Conservation (phyloP, 2,888 invertebrate species). For the Gerris lacustris region DNA sequence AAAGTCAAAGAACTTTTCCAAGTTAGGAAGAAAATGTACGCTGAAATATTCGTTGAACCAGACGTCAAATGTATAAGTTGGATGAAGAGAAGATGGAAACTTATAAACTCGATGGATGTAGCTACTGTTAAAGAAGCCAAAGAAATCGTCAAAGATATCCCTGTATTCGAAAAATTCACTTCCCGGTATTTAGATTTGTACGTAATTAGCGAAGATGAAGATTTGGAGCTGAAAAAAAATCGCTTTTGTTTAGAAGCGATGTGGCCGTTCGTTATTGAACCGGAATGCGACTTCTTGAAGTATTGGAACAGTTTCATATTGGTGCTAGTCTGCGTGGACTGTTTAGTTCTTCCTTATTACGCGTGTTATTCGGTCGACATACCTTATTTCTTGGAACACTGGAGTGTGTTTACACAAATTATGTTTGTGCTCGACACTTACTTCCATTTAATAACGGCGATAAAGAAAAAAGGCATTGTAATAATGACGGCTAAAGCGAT, state of each 20-base stretch:
- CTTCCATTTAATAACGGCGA: background rate
- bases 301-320: background rate
- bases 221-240: constrained; percentile 9
- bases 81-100: constrained; percentile 1
- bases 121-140: background rate
- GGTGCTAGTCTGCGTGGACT: background rate
- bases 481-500: background rate
- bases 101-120: background rate
- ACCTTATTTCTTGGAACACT: background rate
- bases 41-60: background rate
- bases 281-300: background rate
- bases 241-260: constrained; percentile 4
- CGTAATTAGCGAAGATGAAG: constrained; percentile 9
- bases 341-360: background rate
- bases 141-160: background rate
- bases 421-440: background rate
- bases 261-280: constrained; percentile 3
- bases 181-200: background rate
- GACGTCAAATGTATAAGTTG: background rate
- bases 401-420: background rate
- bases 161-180: background rate
- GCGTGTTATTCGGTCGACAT: background rate
- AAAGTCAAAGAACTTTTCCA: background rate
- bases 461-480: background rate
- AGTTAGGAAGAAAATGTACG: background rate